Evolutionary conservation across 2,113 vertebrate genomes (phyloP).

Genomic region (Syrrhaptes paradoxus): DNA sequence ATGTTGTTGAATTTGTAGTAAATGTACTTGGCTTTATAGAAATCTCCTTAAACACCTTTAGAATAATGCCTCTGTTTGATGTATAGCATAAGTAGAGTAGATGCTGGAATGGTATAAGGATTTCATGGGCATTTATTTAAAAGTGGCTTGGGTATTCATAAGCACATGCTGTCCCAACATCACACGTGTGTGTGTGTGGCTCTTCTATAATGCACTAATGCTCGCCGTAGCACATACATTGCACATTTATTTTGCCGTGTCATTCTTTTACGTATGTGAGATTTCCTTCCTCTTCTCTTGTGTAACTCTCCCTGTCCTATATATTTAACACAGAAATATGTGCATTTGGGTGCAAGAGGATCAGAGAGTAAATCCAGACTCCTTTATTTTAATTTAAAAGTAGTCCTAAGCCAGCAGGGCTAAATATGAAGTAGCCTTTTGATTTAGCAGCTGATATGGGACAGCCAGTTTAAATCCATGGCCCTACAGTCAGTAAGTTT

Average conservation of each 20-base stretch:
- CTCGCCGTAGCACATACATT: neutral
- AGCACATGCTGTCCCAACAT: neutral
- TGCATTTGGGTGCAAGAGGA: neutral
- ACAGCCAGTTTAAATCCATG: neutral
- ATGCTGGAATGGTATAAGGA: neutral
- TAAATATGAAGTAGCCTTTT: neutral
- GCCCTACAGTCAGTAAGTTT: neutral
- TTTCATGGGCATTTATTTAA: neutral
- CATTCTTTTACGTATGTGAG: constrained; percentile 21
- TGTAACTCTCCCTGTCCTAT: neutral
- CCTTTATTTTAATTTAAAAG: neutral
- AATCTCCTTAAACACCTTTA: neutral
- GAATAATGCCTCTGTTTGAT: neutral
- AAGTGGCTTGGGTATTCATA: neutral
- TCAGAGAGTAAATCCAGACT: neutral
- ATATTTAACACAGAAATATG: neutral
- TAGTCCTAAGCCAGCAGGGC: neutral
- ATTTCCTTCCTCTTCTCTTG: constrained; percentile 52
- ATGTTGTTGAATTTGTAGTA: neutral
- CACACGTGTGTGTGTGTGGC: neutral
- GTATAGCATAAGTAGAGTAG: neutral
- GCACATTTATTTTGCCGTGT: constrained; percentile 9
- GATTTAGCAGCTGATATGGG: neutral
- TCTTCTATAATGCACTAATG: neutral
- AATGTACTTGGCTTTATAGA: neutral